phyloP scores from a whole-genome alignment of 2,797 vertebrate species.

The Menidia menidia region DNA sequence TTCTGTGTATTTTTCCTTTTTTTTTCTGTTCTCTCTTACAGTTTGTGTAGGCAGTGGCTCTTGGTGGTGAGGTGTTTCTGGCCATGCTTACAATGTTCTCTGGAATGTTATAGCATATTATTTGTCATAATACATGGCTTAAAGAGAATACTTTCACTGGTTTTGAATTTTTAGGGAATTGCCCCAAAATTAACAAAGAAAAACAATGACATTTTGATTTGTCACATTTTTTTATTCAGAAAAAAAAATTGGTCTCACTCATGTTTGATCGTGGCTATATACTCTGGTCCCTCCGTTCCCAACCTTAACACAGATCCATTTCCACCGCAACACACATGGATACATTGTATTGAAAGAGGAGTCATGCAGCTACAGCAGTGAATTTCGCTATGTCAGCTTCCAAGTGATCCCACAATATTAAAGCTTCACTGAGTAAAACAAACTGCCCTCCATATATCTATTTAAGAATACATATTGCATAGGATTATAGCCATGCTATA shows the following conservation, averaged over 20 bases:
- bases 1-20: not conserved
- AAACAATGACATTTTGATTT: not conserved
- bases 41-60: slow-evolving; percentile 57
- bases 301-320: slow-evolving; percentile 82
- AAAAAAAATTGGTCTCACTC: slow-evolving; percentile 94
- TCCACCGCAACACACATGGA: slow-evolving; percentile 90
- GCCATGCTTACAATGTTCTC: slow-evolving; percentile 25
- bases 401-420: slow-evolving; percentile 89
- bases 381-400: slow-evolving; percentile 88
- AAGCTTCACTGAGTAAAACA: slow-evolving; percentile 92
- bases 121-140: slow-evolving; percentile 14
- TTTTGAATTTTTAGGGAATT: slow-evolving; percentile 14
- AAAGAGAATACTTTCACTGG: slow-evolving; percentile 10
- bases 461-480: slow-evolving; percentile 94
- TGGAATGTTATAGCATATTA: slow-evolving; percentile 28
- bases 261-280: slow-evolving; percentile 91
- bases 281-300: slow-evolving; percentile 83
- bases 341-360: slow-evolving; percentile 91
- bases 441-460: slow-evolving; percentile 91
- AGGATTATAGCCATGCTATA: slow-evolving; percentile 99
- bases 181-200: slow-evolving; percentile 11
- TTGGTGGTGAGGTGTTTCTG: slow-evolving; percentile 38
- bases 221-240: slow-evolving; percentile 93
- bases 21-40: slow-evolving; percentile 18
- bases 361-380: slow-evolving; percentile 97